Conservation (phyloP, 2,113 vertebrate species). For the Calyptomena viridis region DNA sequence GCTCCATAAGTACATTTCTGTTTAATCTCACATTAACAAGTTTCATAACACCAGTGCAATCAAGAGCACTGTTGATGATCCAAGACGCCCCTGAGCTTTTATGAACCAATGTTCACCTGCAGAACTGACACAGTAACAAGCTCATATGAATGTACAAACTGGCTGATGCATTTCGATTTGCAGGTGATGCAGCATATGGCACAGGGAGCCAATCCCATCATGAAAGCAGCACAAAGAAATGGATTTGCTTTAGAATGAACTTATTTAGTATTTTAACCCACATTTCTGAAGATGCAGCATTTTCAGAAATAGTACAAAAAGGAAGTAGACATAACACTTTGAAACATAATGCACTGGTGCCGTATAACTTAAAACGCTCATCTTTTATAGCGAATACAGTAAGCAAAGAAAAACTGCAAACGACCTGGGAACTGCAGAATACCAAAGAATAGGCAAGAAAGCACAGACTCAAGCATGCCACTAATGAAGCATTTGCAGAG, state of each 20-base stretch:
- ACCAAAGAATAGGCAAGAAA: conserved; percentile 47
- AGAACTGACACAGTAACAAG: conserved; percentile 37
- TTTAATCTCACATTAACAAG: not conserved
- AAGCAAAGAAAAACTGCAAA: conserved; percentile 48
- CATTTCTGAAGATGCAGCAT: conserved; percentile 56
- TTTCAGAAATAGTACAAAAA: conserved; percentile 55
- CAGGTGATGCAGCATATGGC: not conserved
- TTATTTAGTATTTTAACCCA: not conserved
- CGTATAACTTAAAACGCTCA: not conserved
- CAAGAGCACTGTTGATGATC: not conserved
- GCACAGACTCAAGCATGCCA: conserved; percentile 66
- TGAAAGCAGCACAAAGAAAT: conserved; percentile 42
- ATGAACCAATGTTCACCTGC: not conserved
- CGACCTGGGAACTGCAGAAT: not conserved
- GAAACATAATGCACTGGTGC: not conserved
- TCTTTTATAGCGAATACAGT: conserved; percentile 1
- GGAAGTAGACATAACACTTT: not conserved
- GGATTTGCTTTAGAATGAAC: conserved; percentile 43
- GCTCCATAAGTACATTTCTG: not conserved
- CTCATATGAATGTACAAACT: not conserved
- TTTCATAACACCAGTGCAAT: not conserved
- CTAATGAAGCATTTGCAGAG: conserved; percentile 51
- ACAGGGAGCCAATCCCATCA: conserved; percentile 29
- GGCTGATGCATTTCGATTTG: not conserved
- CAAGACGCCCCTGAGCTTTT: not conserved